Evolutionary conservation across 2,888 invertebrate genomes (phyloP).

Genomic region (Spodoptera exigua): DNA sequence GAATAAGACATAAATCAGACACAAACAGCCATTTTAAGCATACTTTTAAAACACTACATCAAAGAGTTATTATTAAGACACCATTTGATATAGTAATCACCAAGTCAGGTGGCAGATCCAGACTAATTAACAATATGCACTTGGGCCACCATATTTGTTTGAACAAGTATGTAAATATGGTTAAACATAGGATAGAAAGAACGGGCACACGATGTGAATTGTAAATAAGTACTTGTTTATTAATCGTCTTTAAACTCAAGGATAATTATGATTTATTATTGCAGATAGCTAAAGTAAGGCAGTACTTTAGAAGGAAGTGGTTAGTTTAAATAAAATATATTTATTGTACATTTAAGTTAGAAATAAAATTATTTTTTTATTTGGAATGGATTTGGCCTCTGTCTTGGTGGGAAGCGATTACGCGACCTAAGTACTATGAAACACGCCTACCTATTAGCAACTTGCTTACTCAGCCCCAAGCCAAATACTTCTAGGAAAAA

Average conservation of each 20-base stretch:
- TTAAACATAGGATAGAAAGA: conserved; percentile 36
- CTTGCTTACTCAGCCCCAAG: too few relatives aligned
- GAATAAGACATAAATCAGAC: conserved; percentile 12
- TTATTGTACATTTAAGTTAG: not conserved
- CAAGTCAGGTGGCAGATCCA: conserved; percentile 34
- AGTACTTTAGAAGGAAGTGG: conserved; percentile 32
- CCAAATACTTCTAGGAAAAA: too few relatives aligned
- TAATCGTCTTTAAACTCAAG: conserved; percentile 62
- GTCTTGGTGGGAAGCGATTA: too few relatives aligned
- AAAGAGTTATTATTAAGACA: conserved; percentile 4
- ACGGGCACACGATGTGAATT: conserved; percentile 53
- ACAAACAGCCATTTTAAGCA: conserved; percentile 11
- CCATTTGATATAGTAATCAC: conserved; percentile 23
- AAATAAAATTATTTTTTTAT: too few relatives aligned
- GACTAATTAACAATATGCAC: conserved; percentile 35
- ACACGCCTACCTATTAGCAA: too few relatives aligned
- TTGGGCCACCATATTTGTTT: conserved; percentile 40
- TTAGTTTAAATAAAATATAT: conserved; percentile 1
- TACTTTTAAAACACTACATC: conserved; percentile 9
- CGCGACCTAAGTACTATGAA: too few relatives aligned
- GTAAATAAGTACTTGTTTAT: conserved; percentile 52
- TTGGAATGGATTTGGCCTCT: too few relatives aligned
- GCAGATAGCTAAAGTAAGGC: conserved; percentile 10
- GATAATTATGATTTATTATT: conserved; percentile 54
- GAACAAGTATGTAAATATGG: conserved; percentile 58